A percentile compares a stretch with the other conserved stretches of the same genome.
Evolutionary conservation across 2,797 vertebrate species (phyloP).

Genomic region (Pangasius sanitwongsei): DNA sequence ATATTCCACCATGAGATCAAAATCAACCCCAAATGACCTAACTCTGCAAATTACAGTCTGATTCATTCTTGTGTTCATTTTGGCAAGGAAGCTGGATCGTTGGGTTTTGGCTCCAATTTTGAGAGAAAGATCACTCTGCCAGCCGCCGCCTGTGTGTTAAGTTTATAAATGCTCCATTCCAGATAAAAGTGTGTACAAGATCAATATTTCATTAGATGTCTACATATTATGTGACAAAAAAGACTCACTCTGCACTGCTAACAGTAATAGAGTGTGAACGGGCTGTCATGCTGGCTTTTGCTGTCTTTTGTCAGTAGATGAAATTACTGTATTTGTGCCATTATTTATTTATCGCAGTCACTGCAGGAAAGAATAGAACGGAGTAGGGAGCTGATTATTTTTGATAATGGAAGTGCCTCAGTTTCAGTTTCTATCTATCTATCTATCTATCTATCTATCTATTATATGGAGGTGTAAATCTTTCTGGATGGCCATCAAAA

Average conservation of each 20-base stretch:
- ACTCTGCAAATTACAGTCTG: neutral
- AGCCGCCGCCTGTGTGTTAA: neutral
- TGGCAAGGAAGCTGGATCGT: neutral
- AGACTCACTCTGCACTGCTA: neutral
- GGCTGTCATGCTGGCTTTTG: neutral
- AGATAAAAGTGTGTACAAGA: neutral
- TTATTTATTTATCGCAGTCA: neutral
- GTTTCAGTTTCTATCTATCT: neutral
- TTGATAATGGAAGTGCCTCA: neutral
- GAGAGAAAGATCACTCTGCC: neutral
- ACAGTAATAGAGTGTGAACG: constrained; percentile 33
- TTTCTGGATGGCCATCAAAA: too few species aligned
- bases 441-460: constrained; percentile 4
- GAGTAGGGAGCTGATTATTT: neutral
- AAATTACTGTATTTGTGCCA: constrained; percentile 25
- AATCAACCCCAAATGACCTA: neutral
- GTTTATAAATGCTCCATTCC: neutral
- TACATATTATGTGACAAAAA: constrained; percentile 31
- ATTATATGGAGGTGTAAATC: neutral
- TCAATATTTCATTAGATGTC: constrained; percentile 40
- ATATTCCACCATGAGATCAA: neutral
- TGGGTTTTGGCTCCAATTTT: neutral
- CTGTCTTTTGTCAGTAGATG: neutral
- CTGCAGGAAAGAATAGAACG: neutral
- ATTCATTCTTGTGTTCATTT: neutral